Conservation (phyloP, 2,888 invertebrate species). For the Leptogaster cylindrica region DNA sequence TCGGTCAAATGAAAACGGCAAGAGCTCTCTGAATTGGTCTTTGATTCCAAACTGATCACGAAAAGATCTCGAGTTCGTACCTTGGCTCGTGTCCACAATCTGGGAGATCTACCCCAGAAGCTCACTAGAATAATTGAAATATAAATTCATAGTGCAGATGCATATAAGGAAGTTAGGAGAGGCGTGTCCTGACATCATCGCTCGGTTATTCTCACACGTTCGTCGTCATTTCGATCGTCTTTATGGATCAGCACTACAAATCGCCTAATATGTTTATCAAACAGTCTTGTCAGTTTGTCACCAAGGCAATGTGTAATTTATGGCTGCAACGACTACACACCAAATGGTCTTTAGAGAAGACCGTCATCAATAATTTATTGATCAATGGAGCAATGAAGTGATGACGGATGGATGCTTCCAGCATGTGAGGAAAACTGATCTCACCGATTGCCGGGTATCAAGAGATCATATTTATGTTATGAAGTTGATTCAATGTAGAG, state of each 20-base stretch:
- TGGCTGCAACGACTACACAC: neutral
- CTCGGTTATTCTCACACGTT: neutral
- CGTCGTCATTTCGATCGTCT: slow-evolving; percentile 28
- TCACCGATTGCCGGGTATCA: slow-evolving; percentile 12
- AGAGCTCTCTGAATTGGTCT: slow-evolving; percentile 7
- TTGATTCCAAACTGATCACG: slow-evolving; percentile 15
- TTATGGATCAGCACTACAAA: neutral
- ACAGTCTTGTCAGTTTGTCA: slow-evolving; percentile 29
- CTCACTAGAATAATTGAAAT: slow-evolving; percentile 14
- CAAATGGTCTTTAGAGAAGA: slow-evolving; percentile 10
- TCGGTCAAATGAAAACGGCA: neutral
- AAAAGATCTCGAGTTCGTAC: neutral
- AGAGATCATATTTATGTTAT: slow-evolving; percentile 32
- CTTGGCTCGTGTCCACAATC: neutral
- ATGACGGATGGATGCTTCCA: slow-evolving; percentile 17
- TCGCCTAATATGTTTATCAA: slow-evolving; percentile 19
- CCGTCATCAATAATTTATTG: slow-evolving; percentile 17
- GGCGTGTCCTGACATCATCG: slow-evolving; percentile 45
- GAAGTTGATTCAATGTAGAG: slow-evolving; percentile 8
- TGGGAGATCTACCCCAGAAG: slow-evolving; percentile 1
- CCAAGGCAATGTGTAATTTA: slow-evolving; percentile 30
- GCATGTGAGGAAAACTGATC: slow-evolving; percentile 25
- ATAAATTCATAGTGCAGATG: slow-evolving; percentile 11
- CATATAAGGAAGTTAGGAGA: slow-evolving; percentile 42
- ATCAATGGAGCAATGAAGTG: neutral